Conservation (phyloP, 2,888 invertebrate species). For the Cerastis leucographa region DNA sequence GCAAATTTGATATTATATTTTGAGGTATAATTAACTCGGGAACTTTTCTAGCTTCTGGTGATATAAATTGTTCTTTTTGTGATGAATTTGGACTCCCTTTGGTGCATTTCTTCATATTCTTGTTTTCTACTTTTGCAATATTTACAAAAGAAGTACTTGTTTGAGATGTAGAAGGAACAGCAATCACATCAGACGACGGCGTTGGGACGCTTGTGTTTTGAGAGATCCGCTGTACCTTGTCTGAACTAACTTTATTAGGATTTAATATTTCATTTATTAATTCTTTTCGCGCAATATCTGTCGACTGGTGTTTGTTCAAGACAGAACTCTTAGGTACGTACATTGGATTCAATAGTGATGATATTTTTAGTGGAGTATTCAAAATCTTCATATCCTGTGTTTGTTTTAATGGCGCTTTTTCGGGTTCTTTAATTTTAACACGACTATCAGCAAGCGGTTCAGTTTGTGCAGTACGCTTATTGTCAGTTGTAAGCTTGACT, state of each 20-base stretch:
- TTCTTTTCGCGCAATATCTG: constrained; percentile 22
- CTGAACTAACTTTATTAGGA: constrained; percentile 7
- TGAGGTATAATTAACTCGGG: constrained; percentile 14
- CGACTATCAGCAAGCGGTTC: constrained; percentile 8
- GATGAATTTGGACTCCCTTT: constrained; percentile 2
- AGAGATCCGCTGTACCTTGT: not conserved
- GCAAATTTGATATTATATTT: constrained; percentile 15
- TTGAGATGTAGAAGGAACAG: constrained; percentile 42
- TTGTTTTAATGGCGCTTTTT: constrained; percentile 30
- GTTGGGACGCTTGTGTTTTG: constrained; percentile 11
- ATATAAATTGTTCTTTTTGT: constrained; percentile 18
- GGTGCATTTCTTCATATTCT: constrained; percentile 28
- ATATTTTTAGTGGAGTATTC: constrained; percentile 83
- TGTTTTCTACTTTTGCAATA: constrained; percentile 31
- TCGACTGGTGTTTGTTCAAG: constrained; percentile 21
- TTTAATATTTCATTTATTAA: constrained; percentile 23
- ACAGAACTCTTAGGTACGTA: constrained; percentile 71
- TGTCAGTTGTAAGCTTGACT: constrained; percentile 17
- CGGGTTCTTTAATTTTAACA: constrained; percentile 22
- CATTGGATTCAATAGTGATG: constrained; percentile 82
- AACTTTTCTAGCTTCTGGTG: constrained; percentile 15
- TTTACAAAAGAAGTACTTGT: constrained; percentile 20
- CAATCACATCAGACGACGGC: not conserved
- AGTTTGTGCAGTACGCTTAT: not conserved
- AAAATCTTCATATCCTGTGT: constrained; percentile 61